phyloP scores from a whole-genome alignment of 2,113 vertebrate genomes.

The cattle (Bos taurus) region ARS-UCD2.0 NC_037332.1:94797501-94798000 shows the following conservation, averaged over 20 bases:
- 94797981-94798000: neutral
- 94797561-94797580: slow-evolving; percentile 97
- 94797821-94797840: slow-evolving; percentile 92
- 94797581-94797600: slow-evolving; percentile 97
- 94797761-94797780: slow-evolving; percentile 95
- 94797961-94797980: slow-evolving; percentile 12
- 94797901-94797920: slow-evolving; percentile 98
- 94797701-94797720: slow-evolving; percentile 96
- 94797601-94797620: slow-evolving; percentile 89
- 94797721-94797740: slow-evolving; percentile 94
- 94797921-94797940: neutral
- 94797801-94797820: slow-evolving; percentile 95
- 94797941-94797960: neutral
- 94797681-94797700: slow-evolving; percentile 94
- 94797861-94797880: slow-evolving; percentile 98
- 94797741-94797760: slow-evolving; percentile 97
- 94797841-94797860: slow-evolving; percentile 93
- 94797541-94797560: slow-evolving; percentile 96
- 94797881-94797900: slow-evolving; percentile 99
- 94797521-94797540: slow-evolving; percentile 95
- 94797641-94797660: slow-evolving; percentile 95
- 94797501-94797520: slow-evolving; percentile 88
- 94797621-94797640: slow-evolving; percentile 95
- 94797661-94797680: slow-evolving; percentile 96
- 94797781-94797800: slow-evolving; percentile 91